Conservation (phyloP, 2,113 vertebrate species). For the Myotis brandtii region DNA sequence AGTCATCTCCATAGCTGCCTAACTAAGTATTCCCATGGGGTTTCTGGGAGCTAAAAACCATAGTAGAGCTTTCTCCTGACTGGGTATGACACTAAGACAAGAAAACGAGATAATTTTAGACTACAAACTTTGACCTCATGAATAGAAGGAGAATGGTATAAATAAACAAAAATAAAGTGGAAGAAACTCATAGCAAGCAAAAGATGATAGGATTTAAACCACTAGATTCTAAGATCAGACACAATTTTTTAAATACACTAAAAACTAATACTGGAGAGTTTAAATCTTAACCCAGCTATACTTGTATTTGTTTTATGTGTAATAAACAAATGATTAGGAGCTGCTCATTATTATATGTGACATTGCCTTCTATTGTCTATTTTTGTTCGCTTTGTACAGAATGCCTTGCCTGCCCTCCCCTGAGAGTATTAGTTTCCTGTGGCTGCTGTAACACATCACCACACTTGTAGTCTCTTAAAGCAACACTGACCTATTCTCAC, state of each 20-base stretch:
- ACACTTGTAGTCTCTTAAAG: background rate
- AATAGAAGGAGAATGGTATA: conserved; percentile 36
- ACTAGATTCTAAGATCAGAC: background rate
- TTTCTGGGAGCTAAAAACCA: conserved; percentile 51
- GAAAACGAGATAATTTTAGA: conserved; percentile 63
- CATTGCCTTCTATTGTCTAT: background rate
- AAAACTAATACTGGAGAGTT: background rate
- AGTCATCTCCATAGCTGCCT: conserved; percentile 1
- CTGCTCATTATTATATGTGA: background rate
- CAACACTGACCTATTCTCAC: background rate
- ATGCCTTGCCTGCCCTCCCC: background rate
- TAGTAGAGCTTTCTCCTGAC: conserved; percentile 9
- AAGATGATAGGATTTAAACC: background rate
- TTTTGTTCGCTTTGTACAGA: background rate
- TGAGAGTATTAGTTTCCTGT: background rate
- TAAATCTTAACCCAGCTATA: background rate
- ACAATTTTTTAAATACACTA: background rate
- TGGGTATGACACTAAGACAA: background rate
- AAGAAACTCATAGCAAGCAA: background rate
- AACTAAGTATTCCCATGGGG: conserved; percentile 28
- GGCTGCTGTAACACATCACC: background rate
- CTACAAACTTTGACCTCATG: conserved; percentile 42
- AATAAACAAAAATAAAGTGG: conserved; percentile 34
- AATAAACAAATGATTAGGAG: background rate
- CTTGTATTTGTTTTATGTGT: conserved; percentile 1